Percentiles rank a stretch among this genome's conserved stretches.
These are phyloP conservation scores for Xanthia togata DNA, from an alignment of 2,888 invertebrate species.

Conservation along the genomic window DNA sequence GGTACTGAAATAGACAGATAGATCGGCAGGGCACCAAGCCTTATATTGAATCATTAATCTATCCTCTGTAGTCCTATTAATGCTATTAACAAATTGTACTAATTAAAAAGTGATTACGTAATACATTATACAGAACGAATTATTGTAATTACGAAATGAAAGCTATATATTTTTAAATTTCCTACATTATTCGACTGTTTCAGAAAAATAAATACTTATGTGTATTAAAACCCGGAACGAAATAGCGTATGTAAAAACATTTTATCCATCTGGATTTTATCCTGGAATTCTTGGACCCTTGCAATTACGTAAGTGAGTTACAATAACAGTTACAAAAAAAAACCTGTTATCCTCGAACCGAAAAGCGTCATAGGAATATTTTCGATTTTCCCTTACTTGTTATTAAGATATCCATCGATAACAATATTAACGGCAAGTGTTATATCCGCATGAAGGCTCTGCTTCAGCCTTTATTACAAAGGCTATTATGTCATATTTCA, in stretches of 20 bases:
- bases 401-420: constrained; percentile 70
- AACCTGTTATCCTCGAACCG: background rate
- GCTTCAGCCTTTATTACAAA: constrained; percentile 82
- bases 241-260: background rate
- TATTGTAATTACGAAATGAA: background rate
- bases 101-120: constrained; percentile 43
- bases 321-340: constrained; percentile 16
- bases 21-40: background rate
- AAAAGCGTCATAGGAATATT: constrained; percentile 16
- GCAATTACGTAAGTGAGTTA: constrained; percentile 1
- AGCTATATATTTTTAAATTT: background rate
- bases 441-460: constrained; percentile 76
- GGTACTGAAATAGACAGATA: constrained; percentile 9
- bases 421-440: constrained; percentile 81
- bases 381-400: constrained; percentile 56
- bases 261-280: constrained; percentile 2
- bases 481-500: constrained; percentile 87
- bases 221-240: background rate
- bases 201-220: background rate
- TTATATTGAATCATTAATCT: constrained; percentile 52
- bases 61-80: constrained; percentile 13
- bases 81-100: constrained; percentile 42
- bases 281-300: background rate
- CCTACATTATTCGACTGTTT: too few relatives aligned
- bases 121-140: background rate